These are phyloP conservation scores for Psylliodes chrysocephalus DNA, from an alignment of 2,888 invertebrate species.

Conservation along the genomic window DNA sequence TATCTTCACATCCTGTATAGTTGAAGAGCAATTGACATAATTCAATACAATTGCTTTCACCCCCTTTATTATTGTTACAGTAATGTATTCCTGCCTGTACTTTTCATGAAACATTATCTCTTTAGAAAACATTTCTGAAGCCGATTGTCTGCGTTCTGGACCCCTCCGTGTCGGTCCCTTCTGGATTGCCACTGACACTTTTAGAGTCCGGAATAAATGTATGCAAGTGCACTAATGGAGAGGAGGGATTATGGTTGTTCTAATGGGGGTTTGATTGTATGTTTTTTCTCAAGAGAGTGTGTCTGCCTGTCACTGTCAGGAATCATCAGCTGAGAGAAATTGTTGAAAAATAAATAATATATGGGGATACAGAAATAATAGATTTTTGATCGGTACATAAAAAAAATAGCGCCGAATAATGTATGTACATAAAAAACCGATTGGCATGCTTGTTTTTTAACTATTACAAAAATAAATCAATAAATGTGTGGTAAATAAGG, in stretches of 20 bases:
- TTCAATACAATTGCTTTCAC: not conserved
- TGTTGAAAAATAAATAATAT: too few species aligned
- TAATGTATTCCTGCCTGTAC: constrained; percentile 6
- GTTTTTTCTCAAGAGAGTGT: constrained; percentile 9
- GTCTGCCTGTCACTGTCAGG: constrained; percentile 5
- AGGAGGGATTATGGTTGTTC: constrained; percentile 6
- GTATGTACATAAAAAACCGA: too few species aligned
- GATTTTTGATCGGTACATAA: too few species aligned
- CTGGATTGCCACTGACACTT: constrained; percentile 11
- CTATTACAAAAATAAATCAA: too few species aligned
- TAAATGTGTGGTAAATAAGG: too few species aligned
- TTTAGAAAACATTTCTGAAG: not conserved
- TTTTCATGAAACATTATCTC: constrained; percentile 8
- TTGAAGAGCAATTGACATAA: not conserved
- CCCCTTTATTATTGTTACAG: not conserved
- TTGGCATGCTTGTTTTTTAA: too few species aligned
- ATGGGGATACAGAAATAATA: too few species aligned
- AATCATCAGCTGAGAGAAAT: not conserved
- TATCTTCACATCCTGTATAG: too few species aligned
- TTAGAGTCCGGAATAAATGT: constrained; percentile 8
- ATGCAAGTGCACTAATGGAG: constrained; percentile 22
- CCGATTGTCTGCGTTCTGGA: not conserved
- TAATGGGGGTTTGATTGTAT: constrained; percentile 9
- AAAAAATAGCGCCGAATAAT: too few species aligned
- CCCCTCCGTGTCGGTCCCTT: not conserved